These are phyloP conservation scores for Ichneumon xanthorius DNA, from an alignment of 2,888 invertebrate genomes.

Conservation along the genomic window DNA sequence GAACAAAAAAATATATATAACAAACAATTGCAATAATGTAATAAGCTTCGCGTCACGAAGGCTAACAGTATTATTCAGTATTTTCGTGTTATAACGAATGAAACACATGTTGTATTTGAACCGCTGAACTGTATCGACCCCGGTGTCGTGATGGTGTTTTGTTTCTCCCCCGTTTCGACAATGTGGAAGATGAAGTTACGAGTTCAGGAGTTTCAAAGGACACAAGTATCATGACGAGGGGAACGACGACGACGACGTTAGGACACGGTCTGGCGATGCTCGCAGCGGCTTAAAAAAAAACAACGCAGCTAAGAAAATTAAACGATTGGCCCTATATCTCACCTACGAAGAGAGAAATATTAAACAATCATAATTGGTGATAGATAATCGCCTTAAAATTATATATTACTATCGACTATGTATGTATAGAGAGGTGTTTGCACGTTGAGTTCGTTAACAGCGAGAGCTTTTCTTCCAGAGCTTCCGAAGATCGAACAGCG, in stretches of 20 bases:
- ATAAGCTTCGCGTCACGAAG: slow-evolving; percentile 27
- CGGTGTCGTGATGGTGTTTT: background rate
- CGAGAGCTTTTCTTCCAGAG: slow-evolving; percentile 35
- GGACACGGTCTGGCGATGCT: slow-evolving; percentile 78
- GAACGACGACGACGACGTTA: slow-evolving; percentile 38
- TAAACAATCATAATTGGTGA: slow-evolving; percentile 77
- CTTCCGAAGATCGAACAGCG: slow-evolving; percentile 43
- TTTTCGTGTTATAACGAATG: background rate
- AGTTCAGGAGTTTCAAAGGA: background rate
- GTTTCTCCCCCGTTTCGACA: background rate
- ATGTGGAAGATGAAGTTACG: slow-evolving; percentile 2
- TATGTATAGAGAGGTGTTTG: slow-evolving; percentile 65
- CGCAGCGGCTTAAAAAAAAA: slow-evolving; percentile 72
- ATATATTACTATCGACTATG: slow-evolving; percentile 63
- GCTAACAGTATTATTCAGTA: slow-evolving; percentile 18
- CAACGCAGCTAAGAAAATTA: slow-evolving; percentile 78
- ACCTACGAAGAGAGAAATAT: slow-evolving; percentile 81
- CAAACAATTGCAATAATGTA: slow-evolving; percentile 19
- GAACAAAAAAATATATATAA: slow-evolving; percentile 22
- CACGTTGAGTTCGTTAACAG: slow-evolving; percentile 59
- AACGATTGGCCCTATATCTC: slow-evolving; percentile 78
- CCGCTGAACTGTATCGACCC: background rate
- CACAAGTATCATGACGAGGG: slow-evolving; percentile 2
- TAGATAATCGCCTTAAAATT: slow-evolving; percentile 65
- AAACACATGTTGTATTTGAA: background rate